Conservation (phyloP, 2,888 invertebrate species). For the Lasioglossum oenotherae region DNA sequence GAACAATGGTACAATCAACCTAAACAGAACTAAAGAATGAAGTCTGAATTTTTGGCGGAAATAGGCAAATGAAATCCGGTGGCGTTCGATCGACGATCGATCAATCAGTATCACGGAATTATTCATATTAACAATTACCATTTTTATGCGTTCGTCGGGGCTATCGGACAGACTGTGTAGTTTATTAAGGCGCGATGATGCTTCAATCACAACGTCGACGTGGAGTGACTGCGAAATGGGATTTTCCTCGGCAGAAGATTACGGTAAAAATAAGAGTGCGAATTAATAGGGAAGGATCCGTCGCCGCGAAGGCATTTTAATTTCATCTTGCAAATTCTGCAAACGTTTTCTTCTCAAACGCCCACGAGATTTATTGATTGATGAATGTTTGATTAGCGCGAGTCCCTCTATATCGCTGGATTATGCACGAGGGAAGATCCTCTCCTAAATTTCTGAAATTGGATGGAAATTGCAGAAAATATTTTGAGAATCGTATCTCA, state of each 20-base stretch:
- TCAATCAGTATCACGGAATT: slow-evolving; percentile 21
- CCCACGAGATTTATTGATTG: not conserved
- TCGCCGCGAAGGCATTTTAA: slow-evolving; percentile 16
- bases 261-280: not conserved
- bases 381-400: not conserved
- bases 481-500: not conserved
- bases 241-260: slow-evolving; percentile 24
- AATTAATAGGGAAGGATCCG: not conserved
- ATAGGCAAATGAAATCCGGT: not conserved
- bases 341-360: slow-evolving; percentile 13
- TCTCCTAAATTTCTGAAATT: not conserved
- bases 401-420: not conserved
- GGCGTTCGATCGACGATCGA: not conserved
- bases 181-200: slow-evolving; percentile 35
- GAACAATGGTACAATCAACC: not conserved
- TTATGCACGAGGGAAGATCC: not conserved
- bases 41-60: not conserved
- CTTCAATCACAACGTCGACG: slow-evolving; percentile 27
- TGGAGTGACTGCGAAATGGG: slow-evolving; percentile 11
- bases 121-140: slow-evolving; percentile 51
- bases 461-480: not conserved
- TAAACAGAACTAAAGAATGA: not conserved
- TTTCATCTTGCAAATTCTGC: slow-evolving; percentile 23
- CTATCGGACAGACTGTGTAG: not conserved
- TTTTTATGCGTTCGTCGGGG: slow-evolving; percentile 27